Conservation (phyloP, 1,140 invertebrate genomes). For the Ditylenchus dipsaci region DNA sequence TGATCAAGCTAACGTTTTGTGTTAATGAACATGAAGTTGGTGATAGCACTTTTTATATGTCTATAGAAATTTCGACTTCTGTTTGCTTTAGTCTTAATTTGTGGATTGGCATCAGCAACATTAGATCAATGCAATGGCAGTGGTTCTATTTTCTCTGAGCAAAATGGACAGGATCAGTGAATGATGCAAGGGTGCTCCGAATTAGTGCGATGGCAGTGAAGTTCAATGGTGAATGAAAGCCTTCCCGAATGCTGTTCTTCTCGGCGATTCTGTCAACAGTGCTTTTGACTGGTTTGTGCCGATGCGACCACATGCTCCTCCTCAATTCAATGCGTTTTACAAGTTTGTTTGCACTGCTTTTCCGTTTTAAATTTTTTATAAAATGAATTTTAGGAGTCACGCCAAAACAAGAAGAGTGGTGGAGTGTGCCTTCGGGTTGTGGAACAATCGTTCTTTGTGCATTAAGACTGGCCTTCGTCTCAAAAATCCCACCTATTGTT, state of each 20-base stretch:
- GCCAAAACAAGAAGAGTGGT: no score
- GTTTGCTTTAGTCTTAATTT: slow-evolving; percentile 1
- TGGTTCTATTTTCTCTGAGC: no score
- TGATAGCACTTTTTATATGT: no score
- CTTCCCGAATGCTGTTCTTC: slow-evolving; percentile 4
- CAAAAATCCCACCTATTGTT: background rate
- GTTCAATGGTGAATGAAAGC: slow-evolving; percentile 6
- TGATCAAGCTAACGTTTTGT: slow-evolving; percentile 3
- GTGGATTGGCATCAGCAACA: slow-evolving; percentile 6
- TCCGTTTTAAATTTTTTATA: no score
- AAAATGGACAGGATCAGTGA: slow-evolving; percentile 11
- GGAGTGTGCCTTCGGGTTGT: background rate
- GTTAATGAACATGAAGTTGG: background rate
- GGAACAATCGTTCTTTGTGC: background rate
- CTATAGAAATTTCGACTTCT: no score
- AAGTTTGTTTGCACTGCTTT: no score
- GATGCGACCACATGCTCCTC: background rate
- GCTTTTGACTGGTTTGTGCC: background rate
- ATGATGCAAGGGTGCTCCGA: slow-evolving; percentile 13
- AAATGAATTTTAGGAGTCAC: no score
- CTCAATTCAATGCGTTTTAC: background rate
- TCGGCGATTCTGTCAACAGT: slow-evolving; percentile 8
- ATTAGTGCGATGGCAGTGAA: background rate
- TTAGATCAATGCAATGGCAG: slow-evolving; percentile 6
- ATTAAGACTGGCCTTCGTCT: background rate